Evolutionary conservation across 1,140 invertebrate genomes (phyloP).

Genomic region (Hylaeus volcanicus): DNA sequence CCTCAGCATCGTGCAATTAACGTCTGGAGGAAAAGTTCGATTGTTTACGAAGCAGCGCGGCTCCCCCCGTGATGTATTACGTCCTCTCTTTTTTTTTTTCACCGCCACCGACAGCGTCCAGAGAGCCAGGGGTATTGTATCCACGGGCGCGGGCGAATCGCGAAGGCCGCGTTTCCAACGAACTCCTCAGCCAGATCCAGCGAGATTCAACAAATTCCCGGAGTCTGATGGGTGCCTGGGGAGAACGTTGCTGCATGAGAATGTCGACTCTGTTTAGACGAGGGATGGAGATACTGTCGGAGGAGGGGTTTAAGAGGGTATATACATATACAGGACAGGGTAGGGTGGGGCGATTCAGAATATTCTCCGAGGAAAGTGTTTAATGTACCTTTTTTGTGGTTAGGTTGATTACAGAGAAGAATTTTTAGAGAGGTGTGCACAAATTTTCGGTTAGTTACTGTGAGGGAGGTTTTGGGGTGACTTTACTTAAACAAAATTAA

Average conservation of each 20-base stretch:
- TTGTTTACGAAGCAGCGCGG: slow-evolving; percentile 39
- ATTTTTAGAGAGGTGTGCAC: too few species aligned
- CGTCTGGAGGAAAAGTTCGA: slow-evolving; percentile 40
- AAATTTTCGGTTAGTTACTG: too few species aligned
- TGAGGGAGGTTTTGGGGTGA: too few species aligned
- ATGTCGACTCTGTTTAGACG: not conserved
- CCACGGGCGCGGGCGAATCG: not conserved
- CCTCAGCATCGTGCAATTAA: slow-evolving; percentile 50
- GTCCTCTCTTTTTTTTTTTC: slow-evolving; percentile 9
- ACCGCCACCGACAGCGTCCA: not conserved
- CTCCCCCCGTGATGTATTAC: slow-evolving; percentile 2
- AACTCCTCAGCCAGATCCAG: slow-evolving; percentile 18
- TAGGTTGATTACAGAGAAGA: too few species aligned
- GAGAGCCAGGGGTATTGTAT: not conserved
- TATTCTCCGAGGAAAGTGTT: too few species aligned
- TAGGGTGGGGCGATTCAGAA: too few species aligned
- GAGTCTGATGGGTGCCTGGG: not conserved
- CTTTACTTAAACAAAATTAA: too few species aligned
- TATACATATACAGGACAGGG: too few species aligned
- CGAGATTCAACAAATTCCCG: slow-evolving; percentile 47
- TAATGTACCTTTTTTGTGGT: too few species aligned
- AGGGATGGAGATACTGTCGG: not conserved
- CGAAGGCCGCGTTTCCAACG: slow-evolving; percentile 1
- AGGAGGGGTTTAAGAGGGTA: not conserved
- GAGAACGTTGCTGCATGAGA: not conserved